Conservation (phyloP, 2,888 invertebrate genomes). For the Acheta domesticus region DNA sequence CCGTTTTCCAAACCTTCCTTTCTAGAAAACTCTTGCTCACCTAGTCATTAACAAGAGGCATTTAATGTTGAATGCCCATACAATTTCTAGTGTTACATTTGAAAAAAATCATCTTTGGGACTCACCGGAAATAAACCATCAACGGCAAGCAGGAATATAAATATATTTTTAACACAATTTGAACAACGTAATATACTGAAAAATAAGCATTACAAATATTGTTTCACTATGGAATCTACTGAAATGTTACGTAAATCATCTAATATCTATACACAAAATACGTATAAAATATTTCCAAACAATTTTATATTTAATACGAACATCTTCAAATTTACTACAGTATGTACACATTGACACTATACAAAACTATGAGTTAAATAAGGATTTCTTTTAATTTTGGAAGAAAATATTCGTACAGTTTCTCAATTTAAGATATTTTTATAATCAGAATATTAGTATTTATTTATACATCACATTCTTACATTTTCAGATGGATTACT, state of each 20-base stretch:
- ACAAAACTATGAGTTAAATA: neutral
- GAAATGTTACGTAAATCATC: neutral
- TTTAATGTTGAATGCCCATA: no score
- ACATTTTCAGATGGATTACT: conserved; percentile 11
- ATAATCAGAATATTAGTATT: neutral
- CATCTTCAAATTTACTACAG: neutral
- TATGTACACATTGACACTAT: conserved; percentile 1
- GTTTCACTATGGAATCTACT: neutral
- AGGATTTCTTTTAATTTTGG: neutral
- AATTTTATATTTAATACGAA: conserved; percentile 11
- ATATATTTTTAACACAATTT: neutral
- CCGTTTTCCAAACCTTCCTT: no score
- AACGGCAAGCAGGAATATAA: conserved; percentile 18
- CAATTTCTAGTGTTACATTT: no score
- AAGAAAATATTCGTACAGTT: conserved; percentile 7
- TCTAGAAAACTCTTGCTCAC: no score
- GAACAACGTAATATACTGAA: neutral
- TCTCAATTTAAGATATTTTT: neutral
- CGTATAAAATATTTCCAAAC: conserved; percentile 18
- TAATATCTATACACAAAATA: conserved; percentile 7
- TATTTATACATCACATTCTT: conserved; percentile 9
- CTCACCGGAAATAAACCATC: conserved; percentile 3
- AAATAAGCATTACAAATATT: neutral
- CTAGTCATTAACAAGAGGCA: no score
- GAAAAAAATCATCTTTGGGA: neutral